phyloP scores from a whole-genome alignment of 64 coral and sea anemone genomes.

The Actinia equina region DNA sequence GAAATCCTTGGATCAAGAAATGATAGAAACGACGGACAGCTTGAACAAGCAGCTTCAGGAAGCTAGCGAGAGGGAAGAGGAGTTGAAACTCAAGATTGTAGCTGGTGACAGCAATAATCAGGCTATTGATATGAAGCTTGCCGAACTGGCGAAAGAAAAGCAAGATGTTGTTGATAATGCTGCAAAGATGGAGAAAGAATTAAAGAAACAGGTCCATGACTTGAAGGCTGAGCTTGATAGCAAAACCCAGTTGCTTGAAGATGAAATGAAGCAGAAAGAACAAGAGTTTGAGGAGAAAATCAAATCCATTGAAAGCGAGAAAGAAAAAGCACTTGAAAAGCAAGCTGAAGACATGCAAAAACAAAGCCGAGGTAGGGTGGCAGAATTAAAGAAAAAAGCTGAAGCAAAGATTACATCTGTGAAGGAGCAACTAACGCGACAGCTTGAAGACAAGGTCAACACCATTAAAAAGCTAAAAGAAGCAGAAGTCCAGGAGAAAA shows the following conservation, averaged over 20 bases:
- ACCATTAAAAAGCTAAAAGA: slow-evolving; percentile 46
- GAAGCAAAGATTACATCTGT: slow-evolving; percentile 82
- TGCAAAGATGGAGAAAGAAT: slow-evolving; percentile 28
- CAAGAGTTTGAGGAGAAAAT: slow-evolving; percentile 53
- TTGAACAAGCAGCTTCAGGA: slow-evolving; percentile 58
- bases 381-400: slow-evolving; percentile 92
- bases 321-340: slow-evolving; percentile 63
- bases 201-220: slow-evolving; percentile 35
- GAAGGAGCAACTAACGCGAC: slow-evolving; percentile 66
- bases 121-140: slow-evolving; percentile 72
- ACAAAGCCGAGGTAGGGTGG: slow-evolving; percentile 57
- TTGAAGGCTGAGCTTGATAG: slow-evolving; percentile 31
- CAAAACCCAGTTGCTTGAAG: slow-evolving; percentile 25
- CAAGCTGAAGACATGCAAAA: slow-evolving; percentile 62
- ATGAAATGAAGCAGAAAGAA: slow-evolving; percentile 40
- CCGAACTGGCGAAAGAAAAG: slow-evolving; percentile 63
- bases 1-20: slow-evolving; percentile 40
- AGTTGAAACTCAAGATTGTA: slow-evolving; percentile 58
- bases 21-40: slow-evolving; percentile 31
- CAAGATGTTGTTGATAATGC: slow-evolving; percentile 60
- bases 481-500: slow-evolving; percentile 20
- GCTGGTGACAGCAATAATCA: slow-evolving; percentile 71
- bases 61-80: slow-evolving; percentile 62
- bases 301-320: slow-evolving; percentile 47
- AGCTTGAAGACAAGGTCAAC: slow-evolving; percentile 70